Evolutionary conservation across 2,797 vertebrate genomes (phyloP).

Genomic region (Toxotes lorentzi): DNA sequence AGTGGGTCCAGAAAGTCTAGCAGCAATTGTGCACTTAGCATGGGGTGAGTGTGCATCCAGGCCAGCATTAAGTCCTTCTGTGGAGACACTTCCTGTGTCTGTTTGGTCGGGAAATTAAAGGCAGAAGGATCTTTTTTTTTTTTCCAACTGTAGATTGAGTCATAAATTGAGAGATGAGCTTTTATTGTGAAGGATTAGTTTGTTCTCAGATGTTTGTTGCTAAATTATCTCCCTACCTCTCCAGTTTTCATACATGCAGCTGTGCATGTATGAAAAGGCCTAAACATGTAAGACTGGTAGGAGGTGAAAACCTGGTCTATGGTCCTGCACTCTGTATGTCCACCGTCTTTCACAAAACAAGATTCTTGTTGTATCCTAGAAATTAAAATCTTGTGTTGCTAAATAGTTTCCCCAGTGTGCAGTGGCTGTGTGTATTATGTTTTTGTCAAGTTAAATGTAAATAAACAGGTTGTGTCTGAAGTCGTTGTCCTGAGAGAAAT

Average conservation of each 20-base stretch:
- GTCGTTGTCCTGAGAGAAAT: not conserved
- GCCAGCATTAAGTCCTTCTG: not conserved
- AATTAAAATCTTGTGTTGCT: too few species aligned
- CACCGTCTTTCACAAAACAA: too few species aligned
- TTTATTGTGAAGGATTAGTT: not conserved
- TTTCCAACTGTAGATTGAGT: not conserved
- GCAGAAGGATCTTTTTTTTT: not conserved
- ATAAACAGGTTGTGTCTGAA: too few species aligned
- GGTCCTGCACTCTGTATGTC: too few species aligned
- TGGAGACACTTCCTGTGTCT: conserved; percentile 8
- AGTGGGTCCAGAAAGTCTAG: not conserved
- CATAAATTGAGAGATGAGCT: not conserved
- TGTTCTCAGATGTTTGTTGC: not conserved
- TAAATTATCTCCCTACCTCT: not conserved
- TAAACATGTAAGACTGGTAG: too few species aligned
- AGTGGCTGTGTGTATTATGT: too few species aligned
- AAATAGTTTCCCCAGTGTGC: too few species aligned
- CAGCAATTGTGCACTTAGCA: not conserved
- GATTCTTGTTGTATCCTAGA: too few species aligned
- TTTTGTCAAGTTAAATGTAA: too few species aligned
- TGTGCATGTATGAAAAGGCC: too few species aligned
- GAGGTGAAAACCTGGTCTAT: too few species aligned
- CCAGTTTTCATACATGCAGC: not conserved
- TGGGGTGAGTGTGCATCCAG: not conserved
- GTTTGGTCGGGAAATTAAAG: not conserved